A percentile compares a stretch with the other conserved stretches of the same genome.
Evolutionary conservation across 2,113 vertebrate genomes (phyloP).

Genomic region (Laticauda laticaudata): DNA sequence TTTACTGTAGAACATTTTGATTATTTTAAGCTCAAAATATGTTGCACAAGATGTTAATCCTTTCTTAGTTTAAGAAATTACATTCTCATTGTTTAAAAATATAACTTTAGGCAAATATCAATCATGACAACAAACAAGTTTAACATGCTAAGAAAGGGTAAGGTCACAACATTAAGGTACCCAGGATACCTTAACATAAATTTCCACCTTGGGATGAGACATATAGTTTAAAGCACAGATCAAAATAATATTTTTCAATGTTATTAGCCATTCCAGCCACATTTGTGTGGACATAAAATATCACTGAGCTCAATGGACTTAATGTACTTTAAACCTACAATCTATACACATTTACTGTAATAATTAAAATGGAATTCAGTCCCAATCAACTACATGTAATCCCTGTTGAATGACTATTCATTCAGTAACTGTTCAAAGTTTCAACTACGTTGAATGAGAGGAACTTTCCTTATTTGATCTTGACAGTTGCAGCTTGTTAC

Average conservation of each 20-base stretch:
- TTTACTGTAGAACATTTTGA: background rate
- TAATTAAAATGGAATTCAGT: background rate
- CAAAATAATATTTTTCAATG: background rate
- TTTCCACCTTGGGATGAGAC: background rate
- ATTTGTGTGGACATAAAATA: background rate
- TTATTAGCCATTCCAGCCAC: background rate
- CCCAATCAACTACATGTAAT: background rate
- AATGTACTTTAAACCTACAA: background rate
- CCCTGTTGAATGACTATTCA: background rate
- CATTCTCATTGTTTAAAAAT: background rate
- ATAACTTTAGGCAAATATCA: background rate
- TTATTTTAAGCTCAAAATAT: background rate
- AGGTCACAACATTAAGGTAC: background rate
- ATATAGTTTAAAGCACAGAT: background rate
- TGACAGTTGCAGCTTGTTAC: background rate
- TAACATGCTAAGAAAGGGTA: background rate
- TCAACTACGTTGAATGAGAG: background rate
- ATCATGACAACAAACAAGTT: background rate
- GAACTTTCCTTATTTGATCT: background rate
- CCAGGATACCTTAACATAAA: background rate
- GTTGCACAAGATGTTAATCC: too few species aligned
- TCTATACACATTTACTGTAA: background rate
- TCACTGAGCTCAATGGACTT: background rate
- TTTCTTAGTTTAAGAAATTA: slow-evolving; percentile 1
- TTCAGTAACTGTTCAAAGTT: background rate